A percentile compares a stretch with the other conserved stretches of the same genome.
These are phyloP conservation scores for Fistularia commersonii DNA, from an alignment of 2,797 vertebrate genomes.

Conservation along the genomic window DNA sequence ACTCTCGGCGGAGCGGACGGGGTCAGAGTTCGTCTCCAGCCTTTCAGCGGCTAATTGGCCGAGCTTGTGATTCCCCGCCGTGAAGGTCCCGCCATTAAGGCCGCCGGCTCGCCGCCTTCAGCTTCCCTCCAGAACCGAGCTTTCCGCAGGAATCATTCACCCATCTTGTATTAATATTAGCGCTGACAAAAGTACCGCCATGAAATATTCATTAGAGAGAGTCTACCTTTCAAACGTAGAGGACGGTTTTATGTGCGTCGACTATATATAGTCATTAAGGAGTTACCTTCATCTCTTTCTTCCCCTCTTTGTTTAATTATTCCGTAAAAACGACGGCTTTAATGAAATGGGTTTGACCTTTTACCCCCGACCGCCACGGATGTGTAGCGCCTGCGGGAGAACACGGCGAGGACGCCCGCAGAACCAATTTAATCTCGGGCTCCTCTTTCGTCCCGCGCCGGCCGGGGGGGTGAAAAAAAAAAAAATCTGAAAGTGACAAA, in stretches of 20 bases:
- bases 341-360: slow-evolving; percentile 34
- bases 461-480: slow-evolving; percentile 36
- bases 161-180: slow-evolving; percentile 29
- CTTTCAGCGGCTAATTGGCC: slow-evolving; percentile 70
- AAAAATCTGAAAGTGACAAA: slow-evolving; percentile 54
- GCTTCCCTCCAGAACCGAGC: slow-evolving; percentile 13
- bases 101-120: slow-evolving; percentile 47
- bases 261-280: no score
- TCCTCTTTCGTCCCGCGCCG: no score
- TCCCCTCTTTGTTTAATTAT: slow-evolving; percentile 23
- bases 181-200: slow-evolving; percentile 13
- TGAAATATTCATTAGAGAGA: slow-evolving; percentile 22
- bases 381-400: slow-evolving; percentile 30
- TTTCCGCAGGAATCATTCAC: background rate
- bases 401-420: slow-evolving; percentile 23
- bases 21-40: slow-evolving; percentile 60
- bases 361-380: slow-evolving; percentile 11
- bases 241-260: background rate
- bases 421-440: slow-evolving; percentile 39
- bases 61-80: slow-evolving; percentile 56
- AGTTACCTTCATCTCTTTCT: background rate
- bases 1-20: slow-evolving; percentile 49
- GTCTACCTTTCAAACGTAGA: slow-evolving; percentile 3
- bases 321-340: slow-evolving; percentile 25
- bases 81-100: slow-evolving; percentile 52